phyloP scores from a whole-genome alignment of 2,797 vertebrate species.

The Sebastes iracundus region DNA sequence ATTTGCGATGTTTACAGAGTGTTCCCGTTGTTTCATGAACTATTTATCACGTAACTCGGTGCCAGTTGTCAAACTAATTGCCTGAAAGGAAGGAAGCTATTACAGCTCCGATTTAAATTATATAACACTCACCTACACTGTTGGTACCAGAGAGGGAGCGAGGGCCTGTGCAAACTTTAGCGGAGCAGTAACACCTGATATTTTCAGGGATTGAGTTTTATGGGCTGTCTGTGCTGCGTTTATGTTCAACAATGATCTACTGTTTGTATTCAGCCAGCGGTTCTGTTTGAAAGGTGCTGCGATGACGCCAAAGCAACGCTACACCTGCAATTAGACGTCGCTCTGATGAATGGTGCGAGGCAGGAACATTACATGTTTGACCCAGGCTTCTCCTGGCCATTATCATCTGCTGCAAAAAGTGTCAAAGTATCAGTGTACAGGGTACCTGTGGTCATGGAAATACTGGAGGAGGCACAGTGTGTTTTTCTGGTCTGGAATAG shows the following conservation, averaged over 20 bases:
- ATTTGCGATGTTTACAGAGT: not conserved
- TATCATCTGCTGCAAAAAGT: slow-evolving; percentile 28
- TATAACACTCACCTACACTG: slow-evolving; percentile 5
- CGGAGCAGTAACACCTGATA: slow-evolving; percentile 52
- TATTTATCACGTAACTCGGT: not conserved
- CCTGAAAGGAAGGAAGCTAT: slow-evolving; percentile 31
- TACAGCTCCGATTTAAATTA: slow-evolving; percentile 20
- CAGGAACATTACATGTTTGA: slow-evolving; percentile 55
- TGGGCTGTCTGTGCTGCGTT: slow-evolving; percentile 16
- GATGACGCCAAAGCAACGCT: slow-evolving; percentile 58
- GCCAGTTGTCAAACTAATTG: slow-evolving; percentile 8
- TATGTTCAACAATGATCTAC: slow-evolving; percentile 63
- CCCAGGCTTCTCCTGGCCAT: slow-evolving; percentile 39
- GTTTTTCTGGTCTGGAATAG: not conserved
- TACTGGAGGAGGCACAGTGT: not conserved
- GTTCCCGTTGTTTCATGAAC: slow-evolving; percentile 10
- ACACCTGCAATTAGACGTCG: slow-evolving; percentile 70
- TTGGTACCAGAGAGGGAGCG: not conserved
- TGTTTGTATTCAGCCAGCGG: slow-evolving; percentile 56
- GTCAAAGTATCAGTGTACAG: slow-evolving; percentile 7
- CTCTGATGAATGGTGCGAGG: slow-evolving; percentile 46
- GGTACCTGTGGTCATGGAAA: not conserved
- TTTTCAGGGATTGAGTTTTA: slow-evolving; percentile 48
- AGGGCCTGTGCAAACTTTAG: slow-evolving; percentile 9
- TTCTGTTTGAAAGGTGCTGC: slow-evolving; percentile 54